phyloP scores from a whole-genome alignment of 2,113 vertebrate genomes.

The Callaeas wilsoni region DNA sequence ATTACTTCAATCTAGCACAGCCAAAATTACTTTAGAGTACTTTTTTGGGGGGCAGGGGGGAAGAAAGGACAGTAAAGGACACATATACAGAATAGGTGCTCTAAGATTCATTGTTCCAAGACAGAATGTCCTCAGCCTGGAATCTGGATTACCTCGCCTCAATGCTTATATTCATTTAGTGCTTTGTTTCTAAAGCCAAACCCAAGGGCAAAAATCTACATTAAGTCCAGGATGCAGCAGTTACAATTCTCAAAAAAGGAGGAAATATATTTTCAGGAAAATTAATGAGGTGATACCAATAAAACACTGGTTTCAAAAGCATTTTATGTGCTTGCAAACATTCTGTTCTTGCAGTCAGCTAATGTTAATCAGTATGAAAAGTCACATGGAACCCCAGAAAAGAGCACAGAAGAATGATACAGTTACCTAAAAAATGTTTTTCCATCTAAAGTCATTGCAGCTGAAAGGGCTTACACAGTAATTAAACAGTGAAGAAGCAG shows the following conservation, averaged over 20 bases:
- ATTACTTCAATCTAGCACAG: not conserved
- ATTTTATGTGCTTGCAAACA: not conserved
- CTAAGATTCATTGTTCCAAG: not conserved
- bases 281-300: not conserved
- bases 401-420: not conserved
- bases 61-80: not conserved
- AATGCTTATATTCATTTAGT: not conserved
- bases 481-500: not conserved
- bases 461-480: not conserved
- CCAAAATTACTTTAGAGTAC: not conserved
- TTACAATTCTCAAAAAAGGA: not conserved
- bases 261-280: not conserved
- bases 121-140: not conserved
- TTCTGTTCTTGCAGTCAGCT: not conserved
- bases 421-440: not conserved
- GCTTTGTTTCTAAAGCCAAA: not conserved
- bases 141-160: not conserved
- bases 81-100: not conserved
- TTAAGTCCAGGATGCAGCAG: not conserved
- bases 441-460: not conserved
- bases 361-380: not conserved
- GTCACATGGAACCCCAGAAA: not conserved
- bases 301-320: not conserved
- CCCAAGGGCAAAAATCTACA: not conserved
- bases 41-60: accelerated